phyloP scores from a whole-genome alignment of 1,140 invertebrate species.

The Phymorhynchus buccinoides region DNA sequence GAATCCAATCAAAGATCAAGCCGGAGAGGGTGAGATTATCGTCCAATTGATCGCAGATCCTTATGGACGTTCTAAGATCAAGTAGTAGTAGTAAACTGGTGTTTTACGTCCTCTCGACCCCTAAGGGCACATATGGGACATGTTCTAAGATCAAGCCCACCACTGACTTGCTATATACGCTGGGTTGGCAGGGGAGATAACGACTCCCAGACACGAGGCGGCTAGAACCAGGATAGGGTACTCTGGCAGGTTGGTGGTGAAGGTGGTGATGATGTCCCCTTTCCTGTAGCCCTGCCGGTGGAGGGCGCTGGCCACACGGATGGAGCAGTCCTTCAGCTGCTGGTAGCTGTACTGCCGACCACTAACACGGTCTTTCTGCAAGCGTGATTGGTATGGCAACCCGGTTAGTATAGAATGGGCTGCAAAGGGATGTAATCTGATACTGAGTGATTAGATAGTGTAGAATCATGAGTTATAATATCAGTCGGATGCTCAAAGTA shows the following conservation, averaged over 20 bases:
- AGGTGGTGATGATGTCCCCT: slow-evolving; percentile 82
- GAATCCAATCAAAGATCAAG: no score
- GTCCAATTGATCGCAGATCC: no score
- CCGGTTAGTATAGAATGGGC: no score
- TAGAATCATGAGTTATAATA: background rate
- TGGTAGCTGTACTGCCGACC: slow-evolving; percentile 82
- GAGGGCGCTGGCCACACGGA: slow-evolving; percentile 82
- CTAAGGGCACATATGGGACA: background rate
- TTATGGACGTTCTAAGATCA: no score
- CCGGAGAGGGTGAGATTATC: no score
- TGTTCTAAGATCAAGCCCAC: background rate
- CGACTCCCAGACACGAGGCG: slow-evolving; percentile 80
- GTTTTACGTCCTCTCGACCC: no score
- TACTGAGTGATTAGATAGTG: no score
- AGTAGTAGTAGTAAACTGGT: no score
- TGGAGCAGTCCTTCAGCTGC: slow-evolving; percentile 78
- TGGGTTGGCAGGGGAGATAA: slow-evolving; percentile 86
- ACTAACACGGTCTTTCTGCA: slow-evolving; percentile 76
- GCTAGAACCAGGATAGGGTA: slow-evolving; percentile 81
- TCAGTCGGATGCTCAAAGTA: background rate
- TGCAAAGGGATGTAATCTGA: no score
- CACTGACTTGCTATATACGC: slow-evolving; percentile 83
- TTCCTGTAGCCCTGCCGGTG: slow-evolving; percentile 78
- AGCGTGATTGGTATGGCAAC: no score
- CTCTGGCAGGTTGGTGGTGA: slow-evolving; percentile 86